phyloP scores from a whole-genome alignment of 2,113 vertebrate species.

The Lagopus leucura region DNA sequence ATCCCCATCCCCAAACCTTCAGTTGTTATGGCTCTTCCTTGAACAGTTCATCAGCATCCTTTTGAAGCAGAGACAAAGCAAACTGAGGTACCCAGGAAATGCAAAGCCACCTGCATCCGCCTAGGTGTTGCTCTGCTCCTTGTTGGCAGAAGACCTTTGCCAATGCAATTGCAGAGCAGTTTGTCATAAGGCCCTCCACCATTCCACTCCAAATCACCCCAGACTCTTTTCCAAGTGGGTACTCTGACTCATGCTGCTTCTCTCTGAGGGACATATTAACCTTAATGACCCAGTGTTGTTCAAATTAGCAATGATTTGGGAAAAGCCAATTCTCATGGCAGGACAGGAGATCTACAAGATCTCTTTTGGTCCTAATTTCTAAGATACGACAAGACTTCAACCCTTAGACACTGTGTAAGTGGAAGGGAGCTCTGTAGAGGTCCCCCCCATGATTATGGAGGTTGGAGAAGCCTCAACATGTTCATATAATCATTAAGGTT shows the following conservation, averaged over 20 bases:
- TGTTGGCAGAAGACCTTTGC: neutral
- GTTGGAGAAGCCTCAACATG: accelerated
- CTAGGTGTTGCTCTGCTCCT: neutral
- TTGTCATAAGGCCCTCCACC: neutral
- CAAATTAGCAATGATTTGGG: neutral
- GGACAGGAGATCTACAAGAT: neutral
- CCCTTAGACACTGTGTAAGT: too few species aligned
- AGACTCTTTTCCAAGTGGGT: neutral
- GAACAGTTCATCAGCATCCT: neutral
- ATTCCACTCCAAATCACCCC: neutral
- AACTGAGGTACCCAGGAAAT: neutral
- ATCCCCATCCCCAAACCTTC: neutral
- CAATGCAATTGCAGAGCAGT: accelerated
- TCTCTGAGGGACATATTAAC: neutral
- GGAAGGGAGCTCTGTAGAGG: neutral
- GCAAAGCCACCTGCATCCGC: neutral
- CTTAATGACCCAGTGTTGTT: neutral
- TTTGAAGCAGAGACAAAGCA: neutral
- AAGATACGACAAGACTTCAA: neutral
- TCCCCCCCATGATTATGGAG: accelerated
- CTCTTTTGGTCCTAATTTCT: neutral
- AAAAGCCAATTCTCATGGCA: neutral
- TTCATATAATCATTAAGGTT: neutral
- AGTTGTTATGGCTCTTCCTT: neutral
- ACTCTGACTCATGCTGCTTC: accelerated